phyloP scores from a whole-genome alignment of 2,888 invertebrate genomes.

The Xestia ashworthii region DNA sequence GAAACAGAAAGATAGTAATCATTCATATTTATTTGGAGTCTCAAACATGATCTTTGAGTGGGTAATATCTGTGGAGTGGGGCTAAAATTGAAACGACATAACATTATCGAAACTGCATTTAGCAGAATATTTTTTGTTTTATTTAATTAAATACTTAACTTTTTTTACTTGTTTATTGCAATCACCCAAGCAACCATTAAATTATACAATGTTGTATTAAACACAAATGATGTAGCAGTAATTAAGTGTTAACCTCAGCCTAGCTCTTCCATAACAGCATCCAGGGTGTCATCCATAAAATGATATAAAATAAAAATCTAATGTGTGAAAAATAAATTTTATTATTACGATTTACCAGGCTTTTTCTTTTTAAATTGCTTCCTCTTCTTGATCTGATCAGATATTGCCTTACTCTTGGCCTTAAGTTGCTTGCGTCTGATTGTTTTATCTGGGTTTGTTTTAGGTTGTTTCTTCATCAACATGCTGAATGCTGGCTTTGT shows the following conservation, averaged over 20 bases:
- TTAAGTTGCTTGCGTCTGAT: conserved; percentile 88
- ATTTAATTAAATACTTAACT: too few relatives aligned
- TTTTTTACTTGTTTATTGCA: background rate
- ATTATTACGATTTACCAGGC: conserved; percentile 75
- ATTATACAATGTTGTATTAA: conserved; percentile 24
- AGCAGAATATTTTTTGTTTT: background rate
- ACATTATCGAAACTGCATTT: background rate
- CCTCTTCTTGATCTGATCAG: conserved; percentile 87
- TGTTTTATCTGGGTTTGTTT: conserved; percentile 84
- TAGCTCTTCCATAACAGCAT: conserved; percentile 56
- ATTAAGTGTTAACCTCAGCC: conserved; percentile 26
- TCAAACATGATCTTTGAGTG: conserved; percentile 10
- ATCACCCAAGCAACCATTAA: background rate
- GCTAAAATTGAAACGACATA: background rate
- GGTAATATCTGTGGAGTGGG: too few relatives aligned
- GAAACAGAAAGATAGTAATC: background rate
- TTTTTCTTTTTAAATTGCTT: conserved; percentile 85
- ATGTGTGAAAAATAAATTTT: conserved; percentile 70
- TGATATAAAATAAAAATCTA: conserved; percentile 53
- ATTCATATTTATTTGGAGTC: conserved; percentile 16
- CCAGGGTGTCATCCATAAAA: conserved; percentile 18
- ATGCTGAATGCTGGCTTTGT: conserved; percentile 73
- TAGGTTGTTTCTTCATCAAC: conserved; percentile 73
- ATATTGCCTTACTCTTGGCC: conserved; percentile 86
- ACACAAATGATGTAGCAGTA: conserved; percentile 3